A percentile compares a stretch with the other conserved stretches of the same genome.
phyloP scores from a whole-genome alignment of 53 echinoderm and acorn worm species.

The Patiria pectinifera region DNA sequence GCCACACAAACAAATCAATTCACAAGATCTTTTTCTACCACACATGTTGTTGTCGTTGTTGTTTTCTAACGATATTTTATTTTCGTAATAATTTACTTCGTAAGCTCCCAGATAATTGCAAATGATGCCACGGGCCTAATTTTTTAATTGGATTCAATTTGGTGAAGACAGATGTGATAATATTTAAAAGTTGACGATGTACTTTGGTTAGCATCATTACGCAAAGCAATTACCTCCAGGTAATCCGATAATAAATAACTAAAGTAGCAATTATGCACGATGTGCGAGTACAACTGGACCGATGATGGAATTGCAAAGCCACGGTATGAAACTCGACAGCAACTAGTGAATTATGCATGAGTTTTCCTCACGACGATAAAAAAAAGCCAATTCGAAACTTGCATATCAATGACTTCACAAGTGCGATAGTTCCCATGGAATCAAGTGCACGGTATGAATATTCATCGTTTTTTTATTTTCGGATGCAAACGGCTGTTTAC shows the following conservation, averaged over 20 bases:
- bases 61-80: no score
- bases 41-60: no score
- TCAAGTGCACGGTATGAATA: slow-evolving; percentile 18
- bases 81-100: background rate
- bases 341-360: slow-evolving; percentile 12
- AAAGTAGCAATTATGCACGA: background rate
- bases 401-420: slow-evolving; percentile 47
- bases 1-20: no score
- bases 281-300: background rate
- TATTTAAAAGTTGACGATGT: background rate
- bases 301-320: background rate
- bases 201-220: background rate
- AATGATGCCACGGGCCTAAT: background rate
- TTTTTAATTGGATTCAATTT: background rate
- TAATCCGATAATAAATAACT: background rate
- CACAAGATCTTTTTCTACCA: no score
- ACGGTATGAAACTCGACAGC: no score
- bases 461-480: background rate
- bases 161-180: background rate
- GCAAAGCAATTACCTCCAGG: background rate
- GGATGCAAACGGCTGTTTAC: background rate
- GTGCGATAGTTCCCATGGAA: slow-evolving; percentile 33
- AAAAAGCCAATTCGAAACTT: slow-evolving; percentile 21
- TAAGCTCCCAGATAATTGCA: background rate
- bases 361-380: background rate